Base-by-base conservation (phyloP, 1,140 invertebrate genomes). In the Dendroctonus ponderosae region DNA sequence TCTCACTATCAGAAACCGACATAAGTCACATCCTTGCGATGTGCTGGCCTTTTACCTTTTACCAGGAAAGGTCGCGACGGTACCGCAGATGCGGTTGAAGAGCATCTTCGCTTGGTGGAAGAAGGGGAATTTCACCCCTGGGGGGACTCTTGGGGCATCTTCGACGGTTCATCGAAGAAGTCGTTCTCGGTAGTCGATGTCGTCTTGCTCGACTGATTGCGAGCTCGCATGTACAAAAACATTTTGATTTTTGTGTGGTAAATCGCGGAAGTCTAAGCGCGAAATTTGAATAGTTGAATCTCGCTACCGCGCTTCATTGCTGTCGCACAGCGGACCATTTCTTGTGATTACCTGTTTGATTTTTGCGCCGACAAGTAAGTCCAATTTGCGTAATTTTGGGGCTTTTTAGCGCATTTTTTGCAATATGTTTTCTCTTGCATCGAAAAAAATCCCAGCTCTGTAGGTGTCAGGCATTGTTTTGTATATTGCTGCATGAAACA, bases 161-260 rank as follows among this genome's bases (percentile, higher is more conserved):
- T 65, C 62, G 53, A 58, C 62, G 54, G 62, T 53, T 58, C 62
- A 58, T 65, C 62, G 53, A 65, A 58, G 62, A 51, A 65, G 54
- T 15, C n/a, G 62, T 58, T 58, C 39, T 44, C 62, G 62, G 46
- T 58, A 65, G 62, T 65, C 48, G 48, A 49, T 49, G 51, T 58
- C 43, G 62, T 65, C 62, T 53, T 58, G 62, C 53, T 65, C 53
- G 53, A 65, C 62, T 65, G 62, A 65, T 50, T 64, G 50, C 62
- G 51, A 63, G 42, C 62, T 63, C 51, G 43, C 14, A 63, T 38
- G 42, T 40, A 62, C 40, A 40, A 15, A 26, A 26, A 26, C 50
- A 52, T 52, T 52, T 26, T 52, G 9, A 48, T 48, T 7, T 48
- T n/a, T 5, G 46, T n/a, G 11, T 48, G 14, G 11, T 14, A 14